phyloP scores from a whole-genome alignment of 2,113 vertebrate genomes.

The Thinocorus orbignyianus region DNA sequence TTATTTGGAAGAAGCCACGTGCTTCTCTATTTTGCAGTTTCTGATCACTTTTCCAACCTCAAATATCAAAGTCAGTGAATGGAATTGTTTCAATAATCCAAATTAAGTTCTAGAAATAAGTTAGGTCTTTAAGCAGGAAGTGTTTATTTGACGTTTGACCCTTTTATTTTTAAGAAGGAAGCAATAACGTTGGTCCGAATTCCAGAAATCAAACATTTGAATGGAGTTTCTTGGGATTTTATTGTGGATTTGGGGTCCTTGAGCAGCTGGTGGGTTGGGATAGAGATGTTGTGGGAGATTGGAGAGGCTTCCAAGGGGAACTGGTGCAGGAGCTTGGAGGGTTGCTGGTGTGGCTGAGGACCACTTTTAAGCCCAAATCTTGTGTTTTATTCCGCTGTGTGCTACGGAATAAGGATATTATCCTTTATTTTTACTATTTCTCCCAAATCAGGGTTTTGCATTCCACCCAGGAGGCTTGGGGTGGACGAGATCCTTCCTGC shows the following conservation, averaged over 20 bases:
- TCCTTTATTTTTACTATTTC: background rate
- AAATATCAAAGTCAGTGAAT: background rate
- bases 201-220: background rate
- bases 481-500: background rate
- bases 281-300: rapidly evolving
- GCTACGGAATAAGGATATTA: background rate
- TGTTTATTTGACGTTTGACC: background rate
- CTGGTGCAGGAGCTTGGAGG: background rate
- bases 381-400: background rate
- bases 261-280: background rate
- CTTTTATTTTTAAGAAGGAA: background rate
- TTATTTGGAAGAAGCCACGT: background rate
- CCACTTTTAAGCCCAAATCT: background rate
- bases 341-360: background rate
- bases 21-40: background rate
- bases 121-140: background rate
- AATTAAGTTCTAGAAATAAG: background rate
- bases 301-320: background rate
- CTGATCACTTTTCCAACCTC: background rate
- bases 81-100: background rate
- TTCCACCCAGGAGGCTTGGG: background rate
- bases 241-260: background rate
- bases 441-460: background rate
- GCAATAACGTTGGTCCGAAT: background rate
- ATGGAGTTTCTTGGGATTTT: background rate